Conservation (phyloP, 1,140 invertebrate species). For the Heterodera carotae region DNA sequence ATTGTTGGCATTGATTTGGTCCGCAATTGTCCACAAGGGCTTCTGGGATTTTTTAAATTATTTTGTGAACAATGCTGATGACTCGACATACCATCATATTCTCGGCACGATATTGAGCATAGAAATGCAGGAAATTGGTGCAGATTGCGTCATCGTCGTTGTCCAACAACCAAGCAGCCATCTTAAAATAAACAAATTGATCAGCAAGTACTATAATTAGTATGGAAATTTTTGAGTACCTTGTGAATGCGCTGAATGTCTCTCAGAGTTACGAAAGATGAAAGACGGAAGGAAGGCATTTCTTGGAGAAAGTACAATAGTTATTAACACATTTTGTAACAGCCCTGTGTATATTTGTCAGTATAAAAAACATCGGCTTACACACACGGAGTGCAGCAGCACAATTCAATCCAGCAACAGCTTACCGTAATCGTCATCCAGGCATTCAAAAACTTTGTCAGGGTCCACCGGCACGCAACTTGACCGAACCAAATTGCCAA, state of each 20-base stretch:
- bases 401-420: background rate
- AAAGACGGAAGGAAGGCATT: constrained; percentile 49
- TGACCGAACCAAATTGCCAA: constrained; percentile 49
- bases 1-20: constrained; percentile 46
- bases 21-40: constrained; percentile 42
- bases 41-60: constrained; percentile 3
- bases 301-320: constrained; percentile 43
- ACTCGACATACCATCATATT: constrained; percentile 58
- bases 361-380: too few species aligned
- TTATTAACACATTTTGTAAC: too few species aligned
- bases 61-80: background rate
- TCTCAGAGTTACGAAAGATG: constrained; percentile 50
- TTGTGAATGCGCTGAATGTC: constrained; percentile 42
- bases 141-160: constrained; percentile 37
- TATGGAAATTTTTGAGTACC: background rate
- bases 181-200: constrained; percentile 21
- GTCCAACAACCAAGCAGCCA: constrained; percentile 51
- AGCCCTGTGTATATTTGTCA: too few species aligned
- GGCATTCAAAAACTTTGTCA: constrained; percentile 48
- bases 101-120: constrained; percentile 44
- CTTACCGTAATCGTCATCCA: constrained; percentile 62
- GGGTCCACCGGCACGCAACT: constrained; percentile 50
- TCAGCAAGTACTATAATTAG: too few species aligned
- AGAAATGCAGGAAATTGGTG: constrained; percentile 45
- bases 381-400: too few species aligned